phyloP scores from a whole-genome alignment of 2,113 vertebrate species.

The Crocuta crocuta region DNA sequence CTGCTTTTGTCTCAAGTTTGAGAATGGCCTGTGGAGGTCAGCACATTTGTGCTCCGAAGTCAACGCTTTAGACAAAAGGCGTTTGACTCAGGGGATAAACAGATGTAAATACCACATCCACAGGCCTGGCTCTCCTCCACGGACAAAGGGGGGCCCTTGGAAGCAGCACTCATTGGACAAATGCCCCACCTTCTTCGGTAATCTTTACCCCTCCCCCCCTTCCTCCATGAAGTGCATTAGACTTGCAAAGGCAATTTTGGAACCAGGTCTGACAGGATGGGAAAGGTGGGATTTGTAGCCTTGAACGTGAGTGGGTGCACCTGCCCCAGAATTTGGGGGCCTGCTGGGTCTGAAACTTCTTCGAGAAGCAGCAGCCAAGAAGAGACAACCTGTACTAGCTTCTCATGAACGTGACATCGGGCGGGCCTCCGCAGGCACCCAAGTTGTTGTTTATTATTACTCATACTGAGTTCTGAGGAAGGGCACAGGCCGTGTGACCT shows the following conservation, averaged over 20 bases:
- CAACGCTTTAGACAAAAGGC: constrained; percentile 81
- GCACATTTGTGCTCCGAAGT: constrained; percentile 82
- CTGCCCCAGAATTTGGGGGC: constrained; percentile 72
- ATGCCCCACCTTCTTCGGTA: constrained; percentile 69
- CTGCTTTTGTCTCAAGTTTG: constrained; percentile 78
- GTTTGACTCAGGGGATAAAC: constrained; percentile 87
- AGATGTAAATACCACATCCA: constrained; percentile 88
- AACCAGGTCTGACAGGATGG: constrained; percentile 71
- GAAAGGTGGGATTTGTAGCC: constrained; percentile 67
- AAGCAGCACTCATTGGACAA: constrained; percentile 75
- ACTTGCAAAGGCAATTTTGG: constrained; percentile 60
- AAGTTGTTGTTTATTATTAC: neutral
- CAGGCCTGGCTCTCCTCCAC: constrained; percentile 85
- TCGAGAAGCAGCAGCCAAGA: constrained; percentile 47
- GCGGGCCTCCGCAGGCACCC: constrained; percentile 25
- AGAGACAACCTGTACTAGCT: constrained; percentile 17
- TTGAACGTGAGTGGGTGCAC: constrained; percentile 67
- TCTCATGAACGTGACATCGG: constrained; percentile 51
- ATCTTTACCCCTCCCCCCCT: neutral
- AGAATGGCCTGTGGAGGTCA: constrained; percentile 83
- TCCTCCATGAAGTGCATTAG: constrained; percentile 67
- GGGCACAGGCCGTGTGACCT: constrained; percentile 9
- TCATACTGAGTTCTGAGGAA: constrained; percentile 36
- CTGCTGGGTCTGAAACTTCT: constrained; percentile 76
- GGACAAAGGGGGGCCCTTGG: constrained; percentile 72